Conservation (phyloP, 2,888 invertebrate species). For the Tetragnatha montana region DNA sequence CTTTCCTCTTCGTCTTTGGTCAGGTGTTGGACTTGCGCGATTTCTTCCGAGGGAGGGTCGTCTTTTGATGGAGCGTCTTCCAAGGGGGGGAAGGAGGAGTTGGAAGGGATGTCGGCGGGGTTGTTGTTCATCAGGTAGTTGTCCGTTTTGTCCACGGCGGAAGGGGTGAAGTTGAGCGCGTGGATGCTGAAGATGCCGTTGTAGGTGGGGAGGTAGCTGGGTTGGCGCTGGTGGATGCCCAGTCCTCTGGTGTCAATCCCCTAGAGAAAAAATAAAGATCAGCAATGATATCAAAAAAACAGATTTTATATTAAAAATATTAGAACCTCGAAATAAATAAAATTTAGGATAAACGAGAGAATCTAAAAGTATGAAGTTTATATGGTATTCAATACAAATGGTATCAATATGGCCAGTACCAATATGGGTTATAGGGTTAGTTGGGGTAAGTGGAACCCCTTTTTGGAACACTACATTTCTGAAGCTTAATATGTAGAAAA, state of each 20-base stretch:
- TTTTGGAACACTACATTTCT: too few relatives aligned
- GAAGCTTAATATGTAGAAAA: too few relatives aligned
- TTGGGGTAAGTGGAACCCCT: too few relatives aligned
- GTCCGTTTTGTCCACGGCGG: slow-evolving; percentile 46
- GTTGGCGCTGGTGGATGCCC: slow-evolving; percentile 48
- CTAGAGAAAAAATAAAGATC: slow-evolving; percentile 18
- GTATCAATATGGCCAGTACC: too few relatives aligned
- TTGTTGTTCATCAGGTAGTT: slow-evolving; percentile 3
- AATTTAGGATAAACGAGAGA: too few relatives aligned
- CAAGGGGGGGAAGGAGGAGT: slow-evolving; percentile 8
- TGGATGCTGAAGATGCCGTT: slow-evolving; percentile 65
- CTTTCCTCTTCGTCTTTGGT: neutral
- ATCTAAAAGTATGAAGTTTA: too few relatives aligned
- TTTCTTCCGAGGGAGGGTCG: neutral
- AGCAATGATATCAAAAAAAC: neutral
- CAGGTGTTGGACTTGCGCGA: neutral
- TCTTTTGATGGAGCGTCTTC: slow-evolving; percentile 3
- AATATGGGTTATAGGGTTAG: too few relatives aligned
- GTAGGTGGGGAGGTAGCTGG: slow-evolving; percentile 57
- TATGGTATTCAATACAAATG: too few relatives aligned
- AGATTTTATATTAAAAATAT: too few relatives aligned
- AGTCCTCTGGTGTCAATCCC: slow-evolving; percentile 36
- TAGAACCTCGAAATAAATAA: too few relatives aligned
- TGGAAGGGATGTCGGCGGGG: slow-evolving; percentile 5
- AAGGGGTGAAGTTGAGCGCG: slow-evolving; percentile 58